Conservation (phyloP, 2,797 vertebrate genomes). For the Artibeus lituratus region DNA sequence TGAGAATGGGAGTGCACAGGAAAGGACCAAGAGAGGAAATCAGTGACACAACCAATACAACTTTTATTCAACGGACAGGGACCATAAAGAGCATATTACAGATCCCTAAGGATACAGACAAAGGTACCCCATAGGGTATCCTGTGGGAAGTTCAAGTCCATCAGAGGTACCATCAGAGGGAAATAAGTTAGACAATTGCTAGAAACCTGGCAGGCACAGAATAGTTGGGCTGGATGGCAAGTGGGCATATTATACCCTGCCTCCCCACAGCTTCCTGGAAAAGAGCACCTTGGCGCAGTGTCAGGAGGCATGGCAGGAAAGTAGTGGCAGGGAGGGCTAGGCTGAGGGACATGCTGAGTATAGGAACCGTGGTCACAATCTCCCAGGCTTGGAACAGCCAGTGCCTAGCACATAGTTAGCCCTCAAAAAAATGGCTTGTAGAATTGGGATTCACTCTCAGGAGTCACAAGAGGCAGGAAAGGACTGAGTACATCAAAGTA, state of each 20-base stretch:
- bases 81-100: neutral
- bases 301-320: neutral
- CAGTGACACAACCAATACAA: neutral
- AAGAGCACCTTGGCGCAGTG: neutral
- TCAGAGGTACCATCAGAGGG: neutral
- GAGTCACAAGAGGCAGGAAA: neutral
- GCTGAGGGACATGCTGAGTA: neutral
- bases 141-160: neutral
- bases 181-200: neutral
- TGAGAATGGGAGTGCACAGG: neutral
- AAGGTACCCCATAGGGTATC: neutral
- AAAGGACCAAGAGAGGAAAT: neutral
- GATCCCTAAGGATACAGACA: neutral
- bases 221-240: neutral
- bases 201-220: neutral
- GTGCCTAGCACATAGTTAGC: neutral
- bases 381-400: neutral
- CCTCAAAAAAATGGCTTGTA: neutral
- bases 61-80: conserved; percentile 20
- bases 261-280: neutral
- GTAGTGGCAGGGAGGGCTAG: neutral
- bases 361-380: neutral
- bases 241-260: neutral
- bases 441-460: neutral
- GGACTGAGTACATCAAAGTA: neutral